These are phyloP conservation scores for Morpho helenor DNA, from an alignment of 2,888 invertebrate species.

Conservation along the genomic window DNA sequence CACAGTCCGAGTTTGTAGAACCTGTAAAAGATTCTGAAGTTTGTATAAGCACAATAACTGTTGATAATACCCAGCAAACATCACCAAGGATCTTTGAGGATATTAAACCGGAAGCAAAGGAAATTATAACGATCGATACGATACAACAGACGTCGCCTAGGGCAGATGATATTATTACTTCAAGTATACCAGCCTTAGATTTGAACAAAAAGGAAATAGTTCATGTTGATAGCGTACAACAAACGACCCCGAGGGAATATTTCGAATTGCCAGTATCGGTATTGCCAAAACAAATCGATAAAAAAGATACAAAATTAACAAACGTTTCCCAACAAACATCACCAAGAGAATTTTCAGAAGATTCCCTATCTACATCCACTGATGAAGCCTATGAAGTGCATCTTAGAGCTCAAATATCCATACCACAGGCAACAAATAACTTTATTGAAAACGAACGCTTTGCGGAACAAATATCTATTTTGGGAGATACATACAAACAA, in stretches of 20 bases:
- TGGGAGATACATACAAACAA: conserved; percentile 57
- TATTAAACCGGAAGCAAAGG: conserved; percentile 25
- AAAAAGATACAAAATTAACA: conserved; percentile 22
- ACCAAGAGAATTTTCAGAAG: conserved; percentile 76
- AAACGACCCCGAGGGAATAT: conserved; percentile 40
- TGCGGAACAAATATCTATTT: conserved; percentile 44
- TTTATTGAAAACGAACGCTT: conserved; percentile 64
- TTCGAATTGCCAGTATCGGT: conserved; percentile 10
- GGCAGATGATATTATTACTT: conserved; percentile 28
- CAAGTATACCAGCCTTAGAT: conserved; percentile 34
- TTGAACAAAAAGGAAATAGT: conserved; percentile 35
- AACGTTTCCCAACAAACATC: conserved; percentile 73
- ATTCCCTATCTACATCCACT: conserved; percentile 69
- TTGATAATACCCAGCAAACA: conserved; percentile 38
- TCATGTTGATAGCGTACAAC: conserved; percentile 49
- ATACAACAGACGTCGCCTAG: conserved; percentile 80
- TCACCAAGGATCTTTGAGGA: conserved; percentile 34
- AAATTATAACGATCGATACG: conserved; percentile 40
- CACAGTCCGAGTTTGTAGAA: conserved; percentile 59
- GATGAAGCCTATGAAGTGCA: conserved; percentile 81
- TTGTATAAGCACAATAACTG: conserved; percentile 21
- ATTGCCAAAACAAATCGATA: conserved; percentile 6
- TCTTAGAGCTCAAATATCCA: conserved; percentile 77
- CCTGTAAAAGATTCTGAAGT: conserved; percentile 32
- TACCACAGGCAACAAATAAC: conserved; percentile 65